These are phyloP conservation scores for Falcaria lacertinaria DNA, from an alignment of 2,888 invertebrate genomes.

Conservation along the genomic window DNA sequence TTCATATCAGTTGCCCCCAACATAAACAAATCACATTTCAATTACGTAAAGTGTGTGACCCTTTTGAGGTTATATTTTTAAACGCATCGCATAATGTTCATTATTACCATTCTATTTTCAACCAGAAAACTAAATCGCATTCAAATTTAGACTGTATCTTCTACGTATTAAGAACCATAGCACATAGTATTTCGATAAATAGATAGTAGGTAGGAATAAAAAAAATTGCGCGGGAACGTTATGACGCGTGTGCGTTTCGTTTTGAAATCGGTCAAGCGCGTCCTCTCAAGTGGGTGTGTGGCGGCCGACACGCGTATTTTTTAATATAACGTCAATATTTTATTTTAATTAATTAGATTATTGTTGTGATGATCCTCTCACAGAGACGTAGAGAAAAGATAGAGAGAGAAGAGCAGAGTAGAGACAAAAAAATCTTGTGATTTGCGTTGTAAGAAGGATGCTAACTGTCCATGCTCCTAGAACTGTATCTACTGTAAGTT, in stretches of 20 bases:
- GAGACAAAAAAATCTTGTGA: too few species aligned
- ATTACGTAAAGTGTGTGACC: conserved; percentile 57
- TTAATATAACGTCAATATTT: conserved; percentile 43
- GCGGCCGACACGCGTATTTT: conserved; percentile 59
- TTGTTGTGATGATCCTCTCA: conserved; percentile 17
- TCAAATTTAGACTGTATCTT: conserved; percentile 24
- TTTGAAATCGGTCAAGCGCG: conserved; percentile 52
- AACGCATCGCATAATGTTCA: conserved; percentile 43
- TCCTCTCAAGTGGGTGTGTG: conserved; percentile 53
- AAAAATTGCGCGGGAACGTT: conserved; percentile 47
- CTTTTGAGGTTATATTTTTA: conserved; percentile 47
- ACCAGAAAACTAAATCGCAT: conserved; percentile 3
- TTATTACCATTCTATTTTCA: conserved; percentile 13
- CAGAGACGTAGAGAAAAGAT: neutral
- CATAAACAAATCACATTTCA: conserved; percentile 58
- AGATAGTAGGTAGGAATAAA: conserved; percentile 17
- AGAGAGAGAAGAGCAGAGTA: too few species aligned
- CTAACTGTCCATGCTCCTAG: too few species aligned
- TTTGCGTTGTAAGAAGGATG: too few species aligned
- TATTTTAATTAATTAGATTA: conserved; percentile 56
- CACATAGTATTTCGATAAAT: neutral
- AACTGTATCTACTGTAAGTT: too few species aligned
- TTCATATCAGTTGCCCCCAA: conserved; percentile 40
- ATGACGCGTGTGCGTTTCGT: conserved; percentile 39
- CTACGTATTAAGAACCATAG: conserved; percentile 8